Conservation (phyloP, 2,888 invertebrate genomes). For the Plagiodera versicolora region DNA sequence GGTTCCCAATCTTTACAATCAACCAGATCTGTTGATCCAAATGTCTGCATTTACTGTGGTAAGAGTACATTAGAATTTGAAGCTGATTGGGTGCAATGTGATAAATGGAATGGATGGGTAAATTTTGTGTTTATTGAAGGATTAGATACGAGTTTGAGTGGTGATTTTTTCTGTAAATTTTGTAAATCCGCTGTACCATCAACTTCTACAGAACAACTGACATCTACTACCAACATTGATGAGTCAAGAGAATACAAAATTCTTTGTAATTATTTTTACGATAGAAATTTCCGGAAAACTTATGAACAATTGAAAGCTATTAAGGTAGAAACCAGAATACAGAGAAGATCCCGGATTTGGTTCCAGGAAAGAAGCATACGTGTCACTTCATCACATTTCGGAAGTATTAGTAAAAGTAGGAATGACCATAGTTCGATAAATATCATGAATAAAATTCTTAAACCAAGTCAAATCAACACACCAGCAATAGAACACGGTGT, state of each 20-base stretch:
- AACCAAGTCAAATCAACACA: background rate
- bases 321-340: background rate
- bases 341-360: background rate
- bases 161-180: conserved; percentile 11
- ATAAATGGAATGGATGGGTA: conserved; percentile 17
- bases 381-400: conserved; percentile 8
- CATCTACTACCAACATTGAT: too few relatives aligned
- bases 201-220: too few relatives aligned
- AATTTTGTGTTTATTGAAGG: conserved; percentile 15
- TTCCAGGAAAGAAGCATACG: conserved; percentile 7
- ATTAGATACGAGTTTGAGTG: background rate
- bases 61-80: conserved; percentile 4
- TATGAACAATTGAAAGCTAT: background rate
- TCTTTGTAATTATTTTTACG: background rate
- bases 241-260: too few relatives aligned
- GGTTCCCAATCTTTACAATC: background rate
- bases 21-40: background rate
- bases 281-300: conserved; percentile 4
- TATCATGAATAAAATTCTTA: background rate
- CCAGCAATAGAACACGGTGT: background rate
- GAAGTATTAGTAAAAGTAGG: background rate
- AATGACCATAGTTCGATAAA: background rate
- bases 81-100: conserved; percentile 18
- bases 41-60: conserved; percentile 17
- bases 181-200: too few relatives aligned